Evolutionary conservation across 2,113 vertebrate species (phyloP), one percentile per base, ranked within the genome.

Genomic region (Hyperopisus bebe): DNA sequence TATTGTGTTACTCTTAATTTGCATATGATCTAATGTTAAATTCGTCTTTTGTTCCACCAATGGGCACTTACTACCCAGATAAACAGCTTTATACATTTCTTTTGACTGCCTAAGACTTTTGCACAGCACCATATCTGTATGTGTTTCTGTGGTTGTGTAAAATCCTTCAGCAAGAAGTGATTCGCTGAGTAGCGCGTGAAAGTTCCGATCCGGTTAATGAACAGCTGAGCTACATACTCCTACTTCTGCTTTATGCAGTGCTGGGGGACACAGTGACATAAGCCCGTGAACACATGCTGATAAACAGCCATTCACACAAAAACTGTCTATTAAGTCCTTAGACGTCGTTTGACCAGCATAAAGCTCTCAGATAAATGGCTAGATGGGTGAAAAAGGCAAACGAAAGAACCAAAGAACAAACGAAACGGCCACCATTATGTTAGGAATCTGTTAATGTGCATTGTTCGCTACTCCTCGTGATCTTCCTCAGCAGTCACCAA

Each of bases 211-310:
- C 21, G 70, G 87, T 53, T 51, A 46, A 39, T 85, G 90, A 92
- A 91, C 15, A 90, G 91, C 91, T 93, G 90, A 92, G 55, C 83
- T 44, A 31, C 80, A 90, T 47, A 66, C 6, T 74, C 55, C 77
- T 85, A 48, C 53, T 92, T 93, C 92, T 92, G 88, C 92, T 92
- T 92, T 89, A 62, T 6, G 35, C 7, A 31, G 27, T 9, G 21
- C 31, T 51, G 35, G 2, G 3, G 50, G 2, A 77, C 87, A 90
- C 82, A 89, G 66, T 70, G 62, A 88, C 89, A 88, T 17, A 88
- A 92, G 92, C 92, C 89, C 27, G 85, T 5, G 31, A 44, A 82
- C 35, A 47, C 92, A 93, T 77, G 83, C 88, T 42, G 39, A 86
- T 11, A 48, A 1, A 27, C 3, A 47, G 24, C 3, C 46, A 31